Evolutionary conservation across 2,888 invertebrate genomes (phyloP), one percentile per base, ranked within the genome.

Genomic region (Lithophane semibrunnea): DNA sequence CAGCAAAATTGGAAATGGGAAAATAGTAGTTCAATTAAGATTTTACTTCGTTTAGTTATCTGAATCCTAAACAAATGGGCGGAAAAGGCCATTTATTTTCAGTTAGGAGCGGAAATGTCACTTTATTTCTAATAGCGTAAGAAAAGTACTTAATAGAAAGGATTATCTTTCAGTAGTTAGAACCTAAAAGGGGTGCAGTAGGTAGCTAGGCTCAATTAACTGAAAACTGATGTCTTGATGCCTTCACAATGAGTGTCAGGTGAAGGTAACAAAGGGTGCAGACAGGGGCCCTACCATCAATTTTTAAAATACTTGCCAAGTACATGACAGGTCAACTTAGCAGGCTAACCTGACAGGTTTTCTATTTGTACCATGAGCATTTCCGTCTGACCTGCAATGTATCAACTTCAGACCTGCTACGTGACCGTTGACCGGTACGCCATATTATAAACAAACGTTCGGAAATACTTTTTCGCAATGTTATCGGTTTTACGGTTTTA

Each of bases 1-100:
- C 56, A 29, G 80, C 37, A 37, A 29, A 16, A 52, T 37, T 52
- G 29, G 44, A 52, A 79, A 64, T 52, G 21, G 24, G n/a, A 58
- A 65, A 58, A 79, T 44, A n/a, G 8, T 71, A 58, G 49, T n/a
- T 49, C 24, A 64, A 58, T 44, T 56, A 21, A 49, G 13, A 70
- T 4, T 54, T 47, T 21, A 54, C n/a, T 42, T 58, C 42, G 37
- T 65, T 76, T 16, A 49, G 44, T 47, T 47, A 65, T 47, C 42
- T 42, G 12, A 56, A 56, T 77, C 12, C 16, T 18, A 21, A 37
- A 24, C 21, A 49, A 58, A 21, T 21, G 21, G 47, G 24, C 24
- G n/a, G 2, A 37, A 12, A 56, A 24, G 54, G 18, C 16, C 9
- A n/a, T 65, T 42, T 49, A 49, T 24, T 13, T 5, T 18, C 52